These are phyloP conservation scores for Myrmecophaga tridactyla DNA, from an alignment of 2,113 vertebrate genomes.

Conservation along the genomic window DNA sequence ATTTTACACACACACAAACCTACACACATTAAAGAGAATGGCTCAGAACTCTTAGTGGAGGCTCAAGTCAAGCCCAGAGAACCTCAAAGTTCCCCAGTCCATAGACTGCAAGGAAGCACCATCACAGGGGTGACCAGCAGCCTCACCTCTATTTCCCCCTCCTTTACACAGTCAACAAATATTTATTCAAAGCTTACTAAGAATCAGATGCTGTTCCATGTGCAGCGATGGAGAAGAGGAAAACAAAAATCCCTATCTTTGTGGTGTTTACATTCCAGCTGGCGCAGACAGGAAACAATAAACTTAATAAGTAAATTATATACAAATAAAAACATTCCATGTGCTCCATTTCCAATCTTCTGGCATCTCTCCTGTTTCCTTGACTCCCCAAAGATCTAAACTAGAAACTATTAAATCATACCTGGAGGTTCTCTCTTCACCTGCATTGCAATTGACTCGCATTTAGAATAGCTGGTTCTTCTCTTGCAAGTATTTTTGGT, in stretches of 20 bases:
- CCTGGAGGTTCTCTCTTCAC: not conserved
- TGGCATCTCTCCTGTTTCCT: not conserved
- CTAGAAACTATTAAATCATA: not conserved
- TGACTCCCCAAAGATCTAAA: not conserved
- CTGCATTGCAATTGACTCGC: not conserved
- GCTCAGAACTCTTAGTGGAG: not conserved
- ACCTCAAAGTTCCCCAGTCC: not conserved
- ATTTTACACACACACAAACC: not conserved
- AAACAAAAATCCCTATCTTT: not conserved
- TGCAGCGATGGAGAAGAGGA: not conserved
- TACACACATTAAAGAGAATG: not conserved
- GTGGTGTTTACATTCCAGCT: not conserved
- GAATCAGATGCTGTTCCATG: not conserved
- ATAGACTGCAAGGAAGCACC: not conserved
- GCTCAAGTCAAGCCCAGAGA: not conserved
- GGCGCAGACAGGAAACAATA: not conserved
- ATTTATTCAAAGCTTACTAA: not conserved
- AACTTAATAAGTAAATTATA: not conserved
- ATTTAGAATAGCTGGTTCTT: not conserved
- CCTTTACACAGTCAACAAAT: not conserved
- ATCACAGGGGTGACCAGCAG: rapidly evolving
- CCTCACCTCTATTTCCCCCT: not conserved
- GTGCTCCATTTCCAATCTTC: not conserved
- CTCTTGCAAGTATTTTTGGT: not conserved
- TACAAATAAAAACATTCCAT: not conserved